Conservation (phyloP, 2,888 invertebrate species). For the Chironomus riparius region DNA sequence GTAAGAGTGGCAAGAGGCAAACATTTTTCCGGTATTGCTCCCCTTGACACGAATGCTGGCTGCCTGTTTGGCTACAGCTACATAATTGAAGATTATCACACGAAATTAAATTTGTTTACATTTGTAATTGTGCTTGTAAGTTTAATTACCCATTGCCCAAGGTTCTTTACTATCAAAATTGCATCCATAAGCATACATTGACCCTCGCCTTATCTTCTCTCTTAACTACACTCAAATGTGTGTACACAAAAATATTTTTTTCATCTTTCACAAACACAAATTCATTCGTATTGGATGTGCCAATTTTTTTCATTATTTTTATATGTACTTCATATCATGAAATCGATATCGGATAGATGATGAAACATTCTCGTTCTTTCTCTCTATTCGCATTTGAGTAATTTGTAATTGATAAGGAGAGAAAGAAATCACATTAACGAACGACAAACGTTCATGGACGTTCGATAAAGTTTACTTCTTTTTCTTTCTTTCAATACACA, state of each 20-base stretch:
- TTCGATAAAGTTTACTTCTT: not conserved
- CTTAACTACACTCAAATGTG: not conserved
- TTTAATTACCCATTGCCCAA: not conserved
- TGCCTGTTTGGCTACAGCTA: not conserved
- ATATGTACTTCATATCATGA: not conserved
- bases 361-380: not conserved
- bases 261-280: not conserved
- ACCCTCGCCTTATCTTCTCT: not conserved
- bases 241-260: not conserved
- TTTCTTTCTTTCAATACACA: not conserved
- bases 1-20: no score
- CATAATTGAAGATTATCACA: no score
- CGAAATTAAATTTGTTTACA: not conserved
- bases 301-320: not conserved
- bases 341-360: not conserved
- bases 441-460: not conserved
- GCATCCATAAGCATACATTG: not conserved
- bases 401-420: not conserved
- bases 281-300: not conserved
- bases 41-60: not conserved
- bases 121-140: not conserved
- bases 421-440: not conserved
- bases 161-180: not conserved
- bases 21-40: no score
- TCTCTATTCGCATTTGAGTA: not conserved